Base-by-base conservation (phyloP, 2,888 invertebrate genomes). In the Petrolisthes manimaculis region DNA sequence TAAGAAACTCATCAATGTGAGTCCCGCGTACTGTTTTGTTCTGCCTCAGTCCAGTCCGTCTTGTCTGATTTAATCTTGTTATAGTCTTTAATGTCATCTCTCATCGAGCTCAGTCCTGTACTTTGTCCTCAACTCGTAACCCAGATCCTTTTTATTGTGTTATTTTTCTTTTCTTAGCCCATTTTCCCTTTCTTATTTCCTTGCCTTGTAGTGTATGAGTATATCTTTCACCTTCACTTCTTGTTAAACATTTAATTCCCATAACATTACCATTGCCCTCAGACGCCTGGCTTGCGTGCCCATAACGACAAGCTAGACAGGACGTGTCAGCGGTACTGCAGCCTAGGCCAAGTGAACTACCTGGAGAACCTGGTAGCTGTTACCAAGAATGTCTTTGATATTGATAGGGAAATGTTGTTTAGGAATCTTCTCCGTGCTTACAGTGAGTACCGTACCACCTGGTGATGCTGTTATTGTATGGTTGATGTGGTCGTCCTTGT, bases 301-400 rank as follows among this genome's bases (percentile, higher is more conserved):
- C 93, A 95, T 55, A 95, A 95, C 74, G 94, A 95, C 24, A 94
- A 96, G 69, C 94, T 97, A 8, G 95, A 95, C 87, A 93, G 93
- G 51, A 95, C 95, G 5, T 96, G 96, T 92, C 89, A 93, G 55
- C 92, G 92, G 51, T 95, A 94, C 91, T 93, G 94, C 89, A 94
- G 95, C 92, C 95, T 95, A 92, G 95, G 95, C 91, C 91, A 93
- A 86, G 94, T 95, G 0, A 95, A 95, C 92, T 94, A 95, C 54
- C 93, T 97, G 5, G 96, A 97, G 93, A 95, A 96, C 53, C 93
- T 97, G 24, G 94, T 97, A 18, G 95, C 96, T 93, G 95, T 96
- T 0, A 96, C 97, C 0, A 96, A 95, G 92, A 96, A 96, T 92
- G 93, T 97, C 75, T 95, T 95, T 80, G 95, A 96, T 91, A 95